Conservation (phyloP, 2,113 vertebrate genomes). For the Chroicocephalus ridibundus region DNA sequence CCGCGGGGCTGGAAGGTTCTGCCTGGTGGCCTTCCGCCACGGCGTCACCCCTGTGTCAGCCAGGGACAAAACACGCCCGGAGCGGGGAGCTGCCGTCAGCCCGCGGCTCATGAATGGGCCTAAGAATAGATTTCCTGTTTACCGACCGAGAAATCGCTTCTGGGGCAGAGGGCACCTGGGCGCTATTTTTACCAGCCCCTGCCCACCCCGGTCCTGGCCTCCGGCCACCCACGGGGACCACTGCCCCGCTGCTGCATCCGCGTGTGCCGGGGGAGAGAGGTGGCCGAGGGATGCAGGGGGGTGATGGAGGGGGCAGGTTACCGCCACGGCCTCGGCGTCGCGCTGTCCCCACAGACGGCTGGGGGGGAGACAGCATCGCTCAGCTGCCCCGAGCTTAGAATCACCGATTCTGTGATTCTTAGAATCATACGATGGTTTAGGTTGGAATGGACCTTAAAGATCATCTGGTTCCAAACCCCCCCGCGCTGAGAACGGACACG, state of each 20-base stretch:
- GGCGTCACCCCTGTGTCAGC: not conserved
- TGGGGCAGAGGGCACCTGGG: slow-evolving; percentile 42
- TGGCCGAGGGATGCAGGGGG: not conserved
- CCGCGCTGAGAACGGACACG: not conserved
- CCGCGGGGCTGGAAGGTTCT: not conserved
- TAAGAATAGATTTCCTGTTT: slow-evolving; percentile 71
- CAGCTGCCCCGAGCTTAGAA: not conserved
- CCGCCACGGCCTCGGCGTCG: fast-evolving
- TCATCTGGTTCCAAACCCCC: no score
- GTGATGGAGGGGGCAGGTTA: not conserved
- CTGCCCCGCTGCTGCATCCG: not conserved
- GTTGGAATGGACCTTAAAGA: not conserved
- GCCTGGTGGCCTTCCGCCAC: not conserved
- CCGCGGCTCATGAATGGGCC: not conserved
- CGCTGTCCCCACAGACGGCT: fast-evolving
- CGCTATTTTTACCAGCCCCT: slow-evolving; percentile 42
- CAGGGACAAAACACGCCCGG: not conserved
- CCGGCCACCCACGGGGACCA: fast-evolving
- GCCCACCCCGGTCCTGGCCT: not conserved
- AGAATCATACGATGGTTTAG: not conserved
- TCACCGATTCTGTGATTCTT: not conserved
- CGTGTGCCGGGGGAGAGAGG: not conserved
- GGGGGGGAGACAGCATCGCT: not conserved
- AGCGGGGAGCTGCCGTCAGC: not conserved
- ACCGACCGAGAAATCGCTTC: not conserved